Conservation (phyloP, 1,140 invertebrate genomes). For the Philotrypesis tridentata region DNA sequence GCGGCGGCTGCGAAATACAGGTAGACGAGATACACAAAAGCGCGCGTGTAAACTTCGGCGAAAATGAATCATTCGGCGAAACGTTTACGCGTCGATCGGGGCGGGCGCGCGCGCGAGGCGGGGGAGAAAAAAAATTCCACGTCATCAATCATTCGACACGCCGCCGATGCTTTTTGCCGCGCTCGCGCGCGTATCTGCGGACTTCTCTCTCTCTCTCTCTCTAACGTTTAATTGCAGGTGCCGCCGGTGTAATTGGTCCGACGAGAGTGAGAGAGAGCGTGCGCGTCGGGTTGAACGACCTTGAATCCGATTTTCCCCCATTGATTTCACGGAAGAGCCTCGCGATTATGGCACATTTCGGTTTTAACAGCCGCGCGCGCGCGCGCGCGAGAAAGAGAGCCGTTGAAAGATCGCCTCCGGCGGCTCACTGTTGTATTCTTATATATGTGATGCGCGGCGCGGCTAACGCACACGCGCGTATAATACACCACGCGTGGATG, state of each 20-base stretch:
- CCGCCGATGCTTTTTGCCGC: constrained; percentile 33
- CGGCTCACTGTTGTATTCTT: background rate
- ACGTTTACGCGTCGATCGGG: constrained; percentile 4
- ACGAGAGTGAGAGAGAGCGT: no score
- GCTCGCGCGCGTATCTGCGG: background rate
- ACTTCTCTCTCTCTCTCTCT: background rate
- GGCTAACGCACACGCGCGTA: background rate
- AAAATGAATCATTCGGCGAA: constrained; percentile 38
- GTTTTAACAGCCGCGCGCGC: background rate
- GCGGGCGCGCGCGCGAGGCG: no score
- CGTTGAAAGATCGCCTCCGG: background rate
- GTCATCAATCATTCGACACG: constrained; percentile 28
- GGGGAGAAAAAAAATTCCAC: constrained; percentile 33
- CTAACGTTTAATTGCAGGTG: constrained; percentile 41
- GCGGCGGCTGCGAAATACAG: no score
- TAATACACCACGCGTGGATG: background rate
- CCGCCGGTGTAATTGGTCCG: constrained; percentile 20
- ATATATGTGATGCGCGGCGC: no score
- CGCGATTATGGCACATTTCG: constrained; percentile 18
- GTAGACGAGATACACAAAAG: background rate
- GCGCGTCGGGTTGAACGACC: constrained; percentile 39
- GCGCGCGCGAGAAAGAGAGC: no score
- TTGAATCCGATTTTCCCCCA: constrained; percentile 29
- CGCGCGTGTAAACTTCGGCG: constrained; percentile 10
- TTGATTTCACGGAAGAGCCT: constrained; percentile 28